Conservation (phyloP, 1,140 invertebrate species). For the Zeugodacus cucurbitae region DNA sequence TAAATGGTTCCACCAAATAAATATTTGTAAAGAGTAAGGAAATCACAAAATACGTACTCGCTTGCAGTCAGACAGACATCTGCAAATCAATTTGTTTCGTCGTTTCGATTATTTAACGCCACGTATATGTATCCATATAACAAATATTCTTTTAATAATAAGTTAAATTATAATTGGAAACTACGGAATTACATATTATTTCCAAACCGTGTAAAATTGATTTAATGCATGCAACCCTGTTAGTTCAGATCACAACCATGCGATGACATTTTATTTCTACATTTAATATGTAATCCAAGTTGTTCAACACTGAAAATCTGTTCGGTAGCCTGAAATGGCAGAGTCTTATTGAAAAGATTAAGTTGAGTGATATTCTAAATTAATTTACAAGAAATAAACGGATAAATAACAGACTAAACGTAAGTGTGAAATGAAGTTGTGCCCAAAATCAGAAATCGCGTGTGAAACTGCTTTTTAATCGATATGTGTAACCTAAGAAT, state of each 20-base stretch:
- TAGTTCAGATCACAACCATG: neutral
- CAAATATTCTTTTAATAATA: too few species aligned
- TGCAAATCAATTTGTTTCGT: too few species aligned
- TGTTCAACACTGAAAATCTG: neutral
- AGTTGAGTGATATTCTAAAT: conserved; percentile 11
- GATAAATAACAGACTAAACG: neutral
- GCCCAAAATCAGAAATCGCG: neutral
- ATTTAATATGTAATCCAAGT: neutral
- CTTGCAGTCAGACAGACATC: too few species aligned
- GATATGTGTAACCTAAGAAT: conserved; percentile 4
- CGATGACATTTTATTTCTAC: neutral
- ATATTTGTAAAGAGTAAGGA: too few species aligned
- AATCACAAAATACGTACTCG: too few species aligned
- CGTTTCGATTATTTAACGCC: too few species aligned
- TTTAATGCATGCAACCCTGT: neutral
- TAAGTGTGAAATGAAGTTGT: conserved; percentile 18
- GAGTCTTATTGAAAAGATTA: neutral
- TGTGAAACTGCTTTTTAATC: neutral
- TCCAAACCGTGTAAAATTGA: neutral
- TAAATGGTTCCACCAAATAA: too few species aligned
- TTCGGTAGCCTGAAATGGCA: conserved; percentile 27
- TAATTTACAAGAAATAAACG: neutral
- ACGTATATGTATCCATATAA: too few species aligned
- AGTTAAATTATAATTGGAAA: too few species aligned
- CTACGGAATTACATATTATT: neutral